Evolutionary conservation across 2,888 invertebrate species (phyloP).

Genomic region (Steinernema hermaphroditum): DNA sequence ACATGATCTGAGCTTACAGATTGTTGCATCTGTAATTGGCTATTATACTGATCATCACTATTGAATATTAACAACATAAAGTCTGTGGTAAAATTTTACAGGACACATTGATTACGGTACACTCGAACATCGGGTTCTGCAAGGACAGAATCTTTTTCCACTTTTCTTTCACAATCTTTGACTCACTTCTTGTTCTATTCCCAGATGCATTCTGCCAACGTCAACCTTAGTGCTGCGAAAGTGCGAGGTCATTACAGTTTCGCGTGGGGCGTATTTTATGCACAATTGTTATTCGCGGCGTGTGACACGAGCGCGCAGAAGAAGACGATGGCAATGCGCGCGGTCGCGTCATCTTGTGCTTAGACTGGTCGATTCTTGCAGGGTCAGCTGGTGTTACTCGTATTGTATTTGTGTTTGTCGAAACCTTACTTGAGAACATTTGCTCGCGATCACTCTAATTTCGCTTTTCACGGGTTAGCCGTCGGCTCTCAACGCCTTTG

Average conservation of each 20-base stretch:
- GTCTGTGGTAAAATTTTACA: too few relatives aligned
- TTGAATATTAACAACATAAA: too few relatives aligned
- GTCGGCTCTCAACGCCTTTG: too few relatives aligned
- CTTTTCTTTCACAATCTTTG: too few relatives aligned
- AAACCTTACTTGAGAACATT: neutral
- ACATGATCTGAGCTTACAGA: too few relatives aligned
- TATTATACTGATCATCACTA: too few relatives aligned
- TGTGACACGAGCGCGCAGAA: constrained; percentile 6
- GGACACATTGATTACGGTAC: too few relatives aligned
- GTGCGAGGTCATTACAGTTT: constrained; percentile 26
- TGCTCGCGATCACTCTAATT: neutral
- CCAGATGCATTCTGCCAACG: neutral
- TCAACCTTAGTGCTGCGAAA: neutral
- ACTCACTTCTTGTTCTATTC: too few relatives aligned
- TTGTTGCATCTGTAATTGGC: too few relatives aligned
- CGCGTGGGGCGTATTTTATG: constrained; percentile 10
- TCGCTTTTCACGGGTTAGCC: neutral
- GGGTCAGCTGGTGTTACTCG: constrained; percentile 21
- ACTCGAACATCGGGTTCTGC: too few relatives aligned
- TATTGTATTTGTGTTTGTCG: constrained; percentile 28
- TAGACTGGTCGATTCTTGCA: neutral
- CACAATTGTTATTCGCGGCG: constrained; percentile 13
- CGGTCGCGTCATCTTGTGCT: neutral
- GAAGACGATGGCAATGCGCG: constrained; percentile 7
- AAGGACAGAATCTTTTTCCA: too few relatives aligned